A percentile compares a stretch with the other conserved stretches of the same genome.
These are phyloP conservation scores for Tipula confusa DNA, from an alignment of 2,888 invertebrate genomes.

Conservation along the genomic window DNA sequence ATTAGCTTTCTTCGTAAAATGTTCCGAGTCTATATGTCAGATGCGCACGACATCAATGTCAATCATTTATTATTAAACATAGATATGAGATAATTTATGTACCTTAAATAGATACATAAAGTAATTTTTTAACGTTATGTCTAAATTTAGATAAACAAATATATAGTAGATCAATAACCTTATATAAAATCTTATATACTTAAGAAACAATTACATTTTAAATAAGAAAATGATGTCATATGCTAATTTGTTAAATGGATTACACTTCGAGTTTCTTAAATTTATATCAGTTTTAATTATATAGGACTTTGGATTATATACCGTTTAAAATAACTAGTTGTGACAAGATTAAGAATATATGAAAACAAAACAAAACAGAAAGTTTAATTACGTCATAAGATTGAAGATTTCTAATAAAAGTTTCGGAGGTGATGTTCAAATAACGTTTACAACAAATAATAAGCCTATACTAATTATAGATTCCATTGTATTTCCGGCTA, in stretches of 20 bases:
- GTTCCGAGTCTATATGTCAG: neutral
- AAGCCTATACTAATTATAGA: no score
- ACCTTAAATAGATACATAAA: neutral
- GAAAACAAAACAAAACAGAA: no score
- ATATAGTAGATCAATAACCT: conserved; percentile 14
- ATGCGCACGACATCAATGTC: neutral
- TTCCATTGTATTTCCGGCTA: no score
- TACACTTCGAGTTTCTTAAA: neutral
- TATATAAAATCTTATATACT: neutral
- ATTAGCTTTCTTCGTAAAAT: neutral
- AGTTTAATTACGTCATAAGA: no score
- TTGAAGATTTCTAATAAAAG: no score
- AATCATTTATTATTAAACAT: no score
- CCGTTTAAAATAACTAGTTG: no score
- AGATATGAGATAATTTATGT: neutral
- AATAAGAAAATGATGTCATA: neutral
- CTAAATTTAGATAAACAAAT: neutral
- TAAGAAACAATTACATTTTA: neutral
- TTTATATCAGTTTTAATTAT: neutral
- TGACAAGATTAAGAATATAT: no score
- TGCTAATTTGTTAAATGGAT: neutral
- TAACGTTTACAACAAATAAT: no score
- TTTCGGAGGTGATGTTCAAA: no score
- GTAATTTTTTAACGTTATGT: neutral
- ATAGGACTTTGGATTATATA: neutral